Percentiles rank a stretch among this genome's conserved stretches.
These are phyloP conservation scores for Heliothis subflexa DNA, from an alignment of 1,140 invertebrate genomes.

Conservation along the genomic window DNA sequence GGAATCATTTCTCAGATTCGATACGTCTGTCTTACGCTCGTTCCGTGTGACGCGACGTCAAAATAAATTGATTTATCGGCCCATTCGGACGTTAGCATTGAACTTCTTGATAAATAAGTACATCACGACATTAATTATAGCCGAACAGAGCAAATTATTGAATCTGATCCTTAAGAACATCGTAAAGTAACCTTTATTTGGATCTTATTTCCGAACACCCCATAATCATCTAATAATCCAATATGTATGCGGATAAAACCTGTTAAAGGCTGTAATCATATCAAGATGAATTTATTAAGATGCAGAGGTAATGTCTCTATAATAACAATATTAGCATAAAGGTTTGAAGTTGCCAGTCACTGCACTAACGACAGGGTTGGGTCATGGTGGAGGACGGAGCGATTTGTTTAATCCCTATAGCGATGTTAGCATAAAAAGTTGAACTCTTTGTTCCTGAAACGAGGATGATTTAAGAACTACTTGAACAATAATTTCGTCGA, in stretches of 20 bases:
- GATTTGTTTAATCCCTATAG: not conserved
- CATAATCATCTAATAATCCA: not conserved
- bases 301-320: conserved; percentile 29
- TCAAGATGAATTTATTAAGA: conserved; percentile 10
- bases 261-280: conserved; percentile 5
- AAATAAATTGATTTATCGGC: conserved; percentile 33
- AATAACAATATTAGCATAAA: conserved; percentile 47
- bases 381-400: not conserved
- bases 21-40: conserved; percentile 15
- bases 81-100: conserved; percentile 34
- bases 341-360: conserved; percentile 37
- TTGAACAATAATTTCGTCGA: no score
- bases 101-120: conserved; percentile 33
- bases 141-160: not conserved
- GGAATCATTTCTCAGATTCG: conserved; percentile 29
- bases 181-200: no score
- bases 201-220: no score
- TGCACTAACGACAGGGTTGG: not conserved
- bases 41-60: conserved; percentile 24
- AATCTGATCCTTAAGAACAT: no score
- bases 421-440: no score
- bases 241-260: not conserved
- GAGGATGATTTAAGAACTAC: no score
- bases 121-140: conserved; percentile 16
- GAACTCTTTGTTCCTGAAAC: no score